Evolutionary conservation across 2,797 vertebrate species (phyloP), one percentile per base, ranked within the genome.

Genomic region (Xyrichtys novacula): DNA sequence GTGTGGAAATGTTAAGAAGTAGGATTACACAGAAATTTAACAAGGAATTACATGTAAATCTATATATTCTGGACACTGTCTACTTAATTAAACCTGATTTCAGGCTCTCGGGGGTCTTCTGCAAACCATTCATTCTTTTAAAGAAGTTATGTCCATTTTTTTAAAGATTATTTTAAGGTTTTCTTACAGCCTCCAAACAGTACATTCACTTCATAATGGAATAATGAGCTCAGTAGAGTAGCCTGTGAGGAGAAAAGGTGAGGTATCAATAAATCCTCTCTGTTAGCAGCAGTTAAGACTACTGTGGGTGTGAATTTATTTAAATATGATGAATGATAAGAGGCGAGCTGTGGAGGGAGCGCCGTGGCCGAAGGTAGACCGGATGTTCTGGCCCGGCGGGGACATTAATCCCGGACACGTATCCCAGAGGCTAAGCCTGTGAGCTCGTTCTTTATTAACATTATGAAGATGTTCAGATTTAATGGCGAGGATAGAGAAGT

Each of bases 11-110:
- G 84, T 79, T 88, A 80, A 86, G 78, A 78, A 86, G 74, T 72
- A 70, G 82, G 88, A 89, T 91, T 86, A 88, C 53, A 42, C 67
- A 53, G 74, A 65, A 85, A 86, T 85, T 52, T 80, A 58, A 80
- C 76, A 73, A 81, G 76, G 86, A 89, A 79, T 87, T 81, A 72
- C 64, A 74, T 56, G 50, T 79, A 78, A 84, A 89, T 86, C 85
- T 83, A 81, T 86, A 85, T 77, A 80, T 84, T 84, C 56, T 61
- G 84, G 80, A 86, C 85, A 81, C 86, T 79, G 65, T 72, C 66
- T 53, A 75, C 74, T 78, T 88, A 87, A 90, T 88, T 86, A 85
- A 75, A 84, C 63, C 72, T 74, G 70, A 83, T 65, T 85, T 83
- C 63, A n/a, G 29, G 61, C 78, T 78, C 82, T 78, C 48, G 6